Percentiles rank a stretch among this genome's conserved stretches.
phyloP scores from a whole-genome alignment of 2,797 vertebrate species.

The Forpus xanthops region DNA sequence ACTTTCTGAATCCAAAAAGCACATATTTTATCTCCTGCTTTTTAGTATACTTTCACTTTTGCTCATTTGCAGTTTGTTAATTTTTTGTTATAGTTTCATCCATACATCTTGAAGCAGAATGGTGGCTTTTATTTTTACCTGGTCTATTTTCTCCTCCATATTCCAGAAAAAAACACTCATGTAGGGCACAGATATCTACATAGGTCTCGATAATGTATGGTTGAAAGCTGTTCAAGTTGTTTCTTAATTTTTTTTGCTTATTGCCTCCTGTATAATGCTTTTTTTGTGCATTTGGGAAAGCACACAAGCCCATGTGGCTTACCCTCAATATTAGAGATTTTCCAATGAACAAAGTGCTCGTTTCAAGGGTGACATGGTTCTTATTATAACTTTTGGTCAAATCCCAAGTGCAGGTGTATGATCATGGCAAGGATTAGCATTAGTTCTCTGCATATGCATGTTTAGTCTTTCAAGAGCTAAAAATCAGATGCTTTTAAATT shows the following conservation, averaged over 20 bases:
- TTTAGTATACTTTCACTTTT: neutral
- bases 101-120: neutral
- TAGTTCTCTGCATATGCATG: neutral
- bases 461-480: neutral
- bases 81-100: neutral
- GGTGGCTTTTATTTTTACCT: neutral
- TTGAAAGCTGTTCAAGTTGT: neutral
- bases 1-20: conserved; percentile 14
- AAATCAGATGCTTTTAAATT: conserved; percentile 9
- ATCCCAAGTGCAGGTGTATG: neutral
- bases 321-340: neutral
- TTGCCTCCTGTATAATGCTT: neutral
- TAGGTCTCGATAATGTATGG: neutral
- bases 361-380: neutral
- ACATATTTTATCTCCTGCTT: neutral
- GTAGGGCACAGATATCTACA: neutral
- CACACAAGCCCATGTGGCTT: neutral
- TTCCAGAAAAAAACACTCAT: neutral
- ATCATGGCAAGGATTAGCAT: neutral
- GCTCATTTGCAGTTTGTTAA: neutral
- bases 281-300: neutral
- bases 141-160: neutral
- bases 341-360: neutral
- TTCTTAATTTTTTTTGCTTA: neutral
- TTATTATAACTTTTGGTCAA: neutral